Conservation (phyloP, 1,140 invertebrate genomes). For the Dinothrombium tinctorium region DNA sequence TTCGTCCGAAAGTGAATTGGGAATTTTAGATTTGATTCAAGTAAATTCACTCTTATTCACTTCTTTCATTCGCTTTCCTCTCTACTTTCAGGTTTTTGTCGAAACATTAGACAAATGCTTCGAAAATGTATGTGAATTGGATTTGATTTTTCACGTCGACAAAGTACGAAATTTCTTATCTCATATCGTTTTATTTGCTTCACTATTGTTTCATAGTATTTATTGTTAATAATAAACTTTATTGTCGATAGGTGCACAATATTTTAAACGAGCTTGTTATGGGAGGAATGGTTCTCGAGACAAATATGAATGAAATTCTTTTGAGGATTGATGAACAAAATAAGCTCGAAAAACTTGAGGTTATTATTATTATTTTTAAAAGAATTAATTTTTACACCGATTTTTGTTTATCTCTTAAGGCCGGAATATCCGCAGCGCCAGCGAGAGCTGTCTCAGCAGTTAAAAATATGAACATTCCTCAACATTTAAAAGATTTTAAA, state of each 20-base stretch:
- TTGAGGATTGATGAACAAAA: slow-evolving; percentile 91
- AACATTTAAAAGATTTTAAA: slow-evolving; percentile 97
- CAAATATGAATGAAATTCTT: slow-evolving; percentile 97
- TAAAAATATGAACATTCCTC: slow-evolving; percentile 98
- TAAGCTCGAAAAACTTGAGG: slow-evolving; percentile 91
- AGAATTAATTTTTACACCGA: background rate
- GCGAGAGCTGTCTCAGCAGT: slow-evolving; percentile 88
- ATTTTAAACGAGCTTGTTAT: slow-evolving; percentile 94
- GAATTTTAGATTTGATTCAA: slow-evolving; percentile 95
- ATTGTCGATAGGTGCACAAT: slow-evolving; percentile 51
- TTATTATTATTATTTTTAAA: slow-evolving; percentile 22
- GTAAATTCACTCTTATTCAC: slow-evolving; percentile 15
- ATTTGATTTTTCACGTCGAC: slow-evolving; percentile 97
- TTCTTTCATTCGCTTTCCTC: background rate
- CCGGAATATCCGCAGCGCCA: slow-evolving; percentile 80
- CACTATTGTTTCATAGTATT: background rate
- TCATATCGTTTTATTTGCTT: background rate
- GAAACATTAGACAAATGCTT: slow-evolving; percentile 98
- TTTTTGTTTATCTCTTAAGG: slow-evolving; percentile 33
- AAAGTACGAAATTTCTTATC: slow-evolving; percentile 31
- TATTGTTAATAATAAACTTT: background rate
- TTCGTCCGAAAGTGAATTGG: slow-evolving; percentile 93
- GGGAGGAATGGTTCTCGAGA: slow-evolving; percentile 98
- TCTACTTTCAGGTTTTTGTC: slow-evolving; percentile 55
- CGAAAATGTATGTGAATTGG: slow-evolving; percentile 98